Evolutionary conservation across 2,888 invertebrate species (phyloP), one percentile per base, ranked within the genome.

Genomic region (Heliconius erato): DNA sequence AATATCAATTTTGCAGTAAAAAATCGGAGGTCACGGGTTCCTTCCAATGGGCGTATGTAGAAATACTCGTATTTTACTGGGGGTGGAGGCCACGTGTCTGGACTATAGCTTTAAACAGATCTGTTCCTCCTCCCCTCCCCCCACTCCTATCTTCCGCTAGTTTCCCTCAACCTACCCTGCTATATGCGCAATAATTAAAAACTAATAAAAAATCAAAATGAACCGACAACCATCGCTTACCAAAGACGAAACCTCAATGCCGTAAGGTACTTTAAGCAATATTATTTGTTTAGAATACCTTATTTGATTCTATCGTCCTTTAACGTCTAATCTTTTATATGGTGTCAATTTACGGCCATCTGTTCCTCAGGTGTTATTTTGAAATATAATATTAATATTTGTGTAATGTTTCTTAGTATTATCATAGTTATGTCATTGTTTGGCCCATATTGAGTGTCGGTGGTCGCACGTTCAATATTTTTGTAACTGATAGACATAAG

Each of bases 301-400:
- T 49, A 28, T 54, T 14, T 12, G 71, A 71, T 71, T 11, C 26
- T n/a, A 44, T 35, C 12, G 40, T 77, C 40, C 63, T 32, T 63
- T 67, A 78, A 67, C 67, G 40, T 40, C 28, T 26, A 67, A 77
- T 54, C 74, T 59, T 28, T 69, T 26, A 23, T 16, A 7, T 35
- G 63, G 77, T 81, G 69, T 81, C 81, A 44, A 28, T 54, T 77
- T 67, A 40, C 69, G 16, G 28, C 68, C 81, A 81, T 69, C 81
- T 81, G 81, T 32, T 14, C 16, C 23, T 54, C 81, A 81, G 81
- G 77, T 77, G 81, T 69, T 67, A 80, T 74, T 67, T 81, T 63
- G 76, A n/a, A 59, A 69, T 63, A n/a, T 23, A 59, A 80, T 79
- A 79, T 83, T 77, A 49, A 76, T 83, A 79, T 82, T 76, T 63